Percentiles rank a stretch among this genome's conserved stretches.
Conservation (phyloP, 2,113 vertebrate species). For the Abramis brama region DNA sequence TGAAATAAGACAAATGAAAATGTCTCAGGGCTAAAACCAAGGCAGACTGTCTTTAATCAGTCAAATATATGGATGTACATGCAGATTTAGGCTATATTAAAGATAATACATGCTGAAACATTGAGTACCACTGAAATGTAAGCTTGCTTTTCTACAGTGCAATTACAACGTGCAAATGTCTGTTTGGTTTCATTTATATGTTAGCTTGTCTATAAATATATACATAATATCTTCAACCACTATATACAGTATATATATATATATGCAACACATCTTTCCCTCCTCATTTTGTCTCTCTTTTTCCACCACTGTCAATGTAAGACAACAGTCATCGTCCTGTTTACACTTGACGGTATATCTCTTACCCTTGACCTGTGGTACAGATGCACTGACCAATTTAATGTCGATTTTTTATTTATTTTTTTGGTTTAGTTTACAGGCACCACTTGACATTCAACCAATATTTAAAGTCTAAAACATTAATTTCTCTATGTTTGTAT, state of each 20-base stretch:
- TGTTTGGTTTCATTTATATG: not conserved
- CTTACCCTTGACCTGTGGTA: not conserved
- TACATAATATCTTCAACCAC: not conserved
- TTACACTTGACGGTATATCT: not conserved
- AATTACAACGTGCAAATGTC: not conserved
- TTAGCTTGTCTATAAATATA: not conserved
- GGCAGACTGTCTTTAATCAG: not conserved
- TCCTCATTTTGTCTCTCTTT: not conserved
- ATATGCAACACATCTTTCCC: not conserved
- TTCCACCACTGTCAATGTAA: not conserved
- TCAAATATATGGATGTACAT: not conserved
- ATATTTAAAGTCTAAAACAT: conserved; percentile 41
- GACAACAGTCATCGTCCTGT: not conserved
- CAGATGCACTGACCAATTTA: not conserved
- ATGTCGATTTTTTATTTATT: not conserved
- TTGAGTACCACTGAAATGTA: not conserved
- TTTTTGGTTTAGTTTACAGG: not conserved
- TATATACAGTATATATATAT: not conserved
- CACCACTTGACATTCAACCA: conserved; percentile 6
- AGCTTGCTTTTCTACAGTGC: not conserved
- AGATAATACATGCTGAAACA: conserved; percentile 3
- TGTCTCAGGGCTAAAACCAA: not conserved
- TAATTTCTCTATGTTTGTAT: not conserved
- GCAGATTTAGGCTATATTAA: not conserved
- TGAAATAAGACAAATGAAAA: too few relatives aligned